Percentiles rank a stretch among this genome's conserved stretches.
These are phyloP conservation scores for Nymphalis urticae DNA, from an alignment of 2,888 invertebrate genomes.

Conservation along the genomic window DNA sequence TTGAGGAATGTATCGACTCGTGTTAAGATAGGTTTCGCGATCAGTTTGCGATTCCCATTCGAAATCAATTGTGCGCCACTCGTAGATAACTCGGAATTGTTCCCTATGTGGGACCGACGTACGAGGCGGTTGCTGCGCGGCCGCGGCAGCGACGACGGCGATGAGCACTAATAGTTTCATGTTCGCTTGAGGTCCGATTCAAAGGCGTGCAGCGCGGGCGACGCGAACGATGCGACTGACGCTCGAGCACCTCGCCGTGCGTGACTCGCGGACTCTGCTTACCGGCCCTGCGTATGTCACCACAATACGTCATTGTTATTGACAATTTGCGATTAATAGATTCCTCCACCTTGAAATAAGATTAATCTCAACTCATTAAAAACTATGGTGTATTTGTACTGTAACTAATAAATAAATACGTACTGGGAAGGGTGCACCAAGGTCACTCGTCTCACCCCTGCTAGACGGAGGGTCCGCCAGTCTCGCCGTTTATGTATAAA, in stretches of 20 bases:
- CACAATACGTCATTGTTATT: constrained; percentile 43
- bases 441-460: constrained; percentile 64
- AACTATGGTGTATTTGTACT: constrained; percentile 17
- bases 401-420: constrained; percentile 18
- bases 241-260: constrained; percentile 46
- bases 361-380: constrained; percentile 31
- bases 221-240: constrained; percentile 67
- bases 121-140: constrained; percentile 64
- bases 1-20: constrained; percentile 83
- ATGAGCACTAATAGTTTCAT: constrained; percentile 62
- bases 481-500: constrained; percentile 47
- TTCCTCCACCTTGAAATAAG: constrained; percentile 23
- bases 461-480: constrained; percentile 65
- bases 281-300: constrained; percentile 54
- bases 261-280: constrained; percentile 45
- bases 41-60: constrained; percentile 83
- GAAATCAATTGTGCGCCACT: constrained; percentile 87
- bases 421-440: constrained; percentile 46
- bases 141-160: constrained; percentile 64
- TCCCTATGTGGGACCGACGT: constrained; percentile 64
- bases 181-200: constrained; percentile 48
- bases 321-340: constrained; percentile 47
- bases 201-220: constrained; percentile 63
- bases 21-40: constrained; percentile 77
- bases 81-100: constrained; percentile 86